phyloP scores from a whole-genome alignment of 2,888 invertebrate genomes.

The Eucera pruinosa region DNA sequence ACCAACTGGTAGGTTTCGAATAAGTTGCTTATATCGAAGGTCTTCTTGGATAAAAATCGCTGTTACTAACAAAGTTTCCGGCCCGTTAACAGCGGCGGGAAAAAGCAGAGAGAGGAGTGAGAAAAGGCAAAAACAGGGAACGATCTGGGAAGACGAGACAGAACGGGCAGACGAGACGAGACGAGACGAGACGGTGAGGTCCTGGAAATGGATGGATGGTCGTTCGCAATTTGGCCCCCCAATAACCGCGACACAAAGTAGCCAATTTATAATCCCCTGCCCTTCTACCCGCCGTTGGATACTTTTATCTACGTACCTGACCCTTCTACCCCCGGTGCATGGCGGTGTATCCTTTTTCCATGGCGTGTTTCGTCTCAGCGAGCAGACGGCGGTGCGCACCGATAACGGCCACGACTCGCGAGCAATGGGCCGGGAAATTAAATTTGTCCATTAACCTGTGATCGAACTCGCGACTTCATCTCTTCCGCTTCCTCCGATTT shows the following conservation, averaged over 20 bases:
- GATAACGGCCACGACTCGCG: constrained; percentile 63
- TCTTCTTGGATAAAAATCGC: constrained; percentile 38
- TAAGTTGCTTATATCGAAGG: too few species aligned
- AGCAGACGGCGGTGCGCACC: constrained; percentile 52
- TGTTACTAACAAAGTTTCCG: too few species aligned
- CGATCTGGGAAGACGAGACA: constrained; percentile 23
- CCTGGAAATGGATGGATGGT: constrained; percentile 75
- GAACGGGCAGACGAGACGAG: constrained; percentile 29
- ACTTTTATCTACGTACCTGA: constrained; percentile 67
- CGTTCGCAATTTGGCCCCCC: constrained; percentile 77
- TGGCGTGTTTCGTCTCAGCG: constrained; percentile 46
- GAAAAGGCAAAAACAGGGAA: constrained; percentile 22
- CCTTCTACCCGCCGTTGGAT: constrained; percentile 53
- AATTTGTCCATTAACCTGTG: constrained; percentile 72
- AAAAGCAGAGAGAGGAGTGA: too few species aligned
- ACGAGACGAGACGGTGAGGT: constrained; percentile 43
- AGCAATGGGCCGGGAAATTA: constrained; percentile 73
- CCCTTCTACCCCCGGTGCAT: neutral
- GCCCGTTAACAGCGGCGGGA: too few species aligned
- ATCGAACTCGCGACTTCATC: constrained; percentile 55
- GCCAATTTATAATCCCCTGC: constrained; percentile 77
- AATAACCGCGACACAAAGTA: constrained; percentile 77
- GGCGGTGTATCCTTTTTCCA: constrained; percentile 23
- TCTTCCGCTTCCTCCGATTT: constrained; percentile 27
- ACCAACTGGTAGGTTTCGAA: too few species aligned